Evolutionary conservation across 37 sponge, comb jelly and placozoan genomes (phyloP).

Genomic region (Agelas oroides): DNA sequence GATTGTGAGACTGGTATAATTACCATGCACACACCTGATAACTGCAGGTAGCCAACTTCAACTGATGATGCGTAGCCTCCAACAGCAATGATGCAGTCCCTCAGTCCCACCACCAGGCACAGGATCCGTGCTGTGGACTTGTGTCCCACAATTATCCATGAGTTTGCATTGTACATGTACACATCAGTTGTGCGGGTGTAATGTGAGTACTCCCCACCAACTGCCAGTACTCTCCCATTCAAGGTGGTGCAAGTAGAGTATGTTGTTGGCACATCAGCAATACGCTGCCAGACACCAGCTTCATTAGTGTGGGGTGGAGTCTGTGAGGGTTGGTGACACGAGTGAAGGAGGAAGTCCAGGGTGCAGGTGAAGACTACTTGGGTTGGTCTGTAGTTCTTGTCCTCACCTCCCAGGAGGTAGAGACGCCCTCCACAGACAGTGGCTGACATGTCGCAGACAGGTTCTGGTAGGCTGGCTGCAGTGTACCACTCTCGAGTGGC

Average conservation of each 20-base stretch:
- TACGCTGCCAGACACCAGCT: background rate
- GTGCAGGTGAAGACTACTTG: background rate
- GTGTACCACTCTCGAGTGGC: no score
- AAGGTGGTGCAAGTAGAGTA: background rate
- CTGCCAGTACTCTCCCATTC: background rate
- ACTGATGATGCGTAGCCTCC: no score
- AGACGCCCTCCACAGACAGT: no score
- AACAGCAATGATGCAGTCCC: no score
- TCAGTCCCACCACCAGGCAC: background rate
- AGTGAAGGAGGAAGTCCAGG: background rate
- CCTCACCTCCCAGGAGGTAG: no score
- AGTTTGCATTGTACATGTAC: background rate
- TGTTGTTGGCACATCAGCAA: background rate
- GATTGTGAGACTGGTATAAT: no score
- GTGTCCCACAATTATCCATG: background rate
- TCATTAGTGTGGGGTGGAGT: no score
- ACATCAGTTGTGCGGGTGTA: background rate
- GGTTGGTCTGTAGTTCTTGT: background rate
- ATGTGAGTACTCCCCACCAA: background rate
- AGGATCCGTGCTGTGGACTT: background rate
- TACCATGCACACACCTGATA: no score
- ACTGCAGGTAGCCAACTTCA: no score
- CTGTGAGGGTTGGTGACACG: background rate
- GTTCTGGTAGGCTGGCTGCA: no score
- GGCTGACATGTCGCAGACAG: no score